These are phyloP conservation scores for Tribolium madens DNA, from an alignment of 1,140 invertebrate species.

Conservation along the genomic window DNA sequence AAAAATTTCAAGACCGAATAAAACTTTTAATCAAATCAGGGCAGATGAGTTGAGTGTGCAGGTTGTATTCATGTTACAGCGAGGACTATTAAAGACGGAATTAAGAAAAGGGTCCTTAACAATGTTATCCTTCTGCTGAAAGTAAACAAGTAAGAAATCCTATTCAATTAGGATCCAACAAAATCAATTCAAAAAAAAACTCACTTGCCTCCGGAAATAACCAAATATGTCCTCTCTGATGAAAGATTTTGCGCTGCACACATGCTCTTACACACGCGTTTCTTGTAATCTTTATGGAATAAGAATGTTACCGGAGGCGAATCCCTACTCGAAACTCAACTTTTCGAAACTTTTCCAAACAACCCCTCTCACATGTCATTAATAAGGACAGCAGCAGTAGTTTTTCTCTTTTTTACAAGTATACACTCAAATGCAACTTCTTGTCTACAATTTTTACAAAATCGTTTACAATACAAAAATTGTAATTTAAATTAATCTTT, in stretches of 20 bases:
- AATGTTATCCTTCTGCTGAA: constrained; percentile 48
- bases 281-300: constrained; percentile 59
- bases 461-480: no score
- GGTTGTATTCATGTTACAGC: constrained; percentile 53
- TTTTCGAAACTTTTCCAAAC: constrained; percentile 19
- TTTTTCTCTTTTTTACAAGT: not conserved
- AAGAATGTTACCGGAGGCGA: constrained; percentile 52
- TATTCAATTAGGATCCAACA: constrained; percentile 53
- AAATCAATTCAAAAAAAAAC: constrained; percentile 35
- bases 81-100: constrained; percentile 52
- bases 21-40: constrained; percentile 60
- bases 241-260: constrained; percentile 51
- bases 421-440: no score
- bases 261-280: constrained; percentile 50
- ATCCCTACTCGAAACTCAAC: constrained; percentile 9
- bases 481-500: no score
- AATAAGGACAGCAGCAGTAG: constrained; percentile 9
- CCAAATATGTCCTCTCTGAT: constrained; percentile 32
- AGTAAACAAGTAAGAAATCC: constrained; percentile 47
- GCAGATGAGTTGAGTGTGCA: constrained; percentile 41
- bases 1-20: constrained; percentile 58
- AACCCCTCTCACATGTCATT: constrained; percentile 34
- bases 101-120: constrained; percentile 57
- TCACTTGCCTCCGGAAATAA: constrained; percentile 20
- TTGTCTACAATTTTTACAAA: no score